phyloP scores from a whole-genome alignment of 1,140 invertebrate genomes.

The Amphibalanus amphitrite region DNA sequence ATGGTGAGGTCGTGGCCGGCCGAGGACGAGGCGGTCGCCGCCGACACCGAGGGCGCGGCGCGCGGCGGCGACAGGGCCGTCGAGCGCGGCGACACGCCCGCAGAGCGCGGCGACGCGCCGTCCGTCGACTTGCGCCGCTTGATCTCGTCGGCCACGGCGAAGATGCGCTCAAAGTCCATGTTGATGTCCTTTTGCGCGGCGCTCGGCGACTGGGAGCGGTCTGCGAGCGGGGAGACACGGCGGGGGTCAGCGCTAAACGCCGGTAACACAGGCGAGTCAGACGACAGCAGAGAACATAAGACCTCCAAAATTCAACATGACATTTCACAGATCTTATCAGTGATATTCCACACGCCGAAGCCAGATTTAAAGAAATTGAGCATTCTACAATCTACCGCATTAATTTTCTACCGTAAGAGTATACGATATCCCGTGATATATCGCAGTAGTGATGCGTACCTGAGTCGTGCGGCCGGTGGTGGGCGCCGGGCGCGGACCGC shows the following conservation, averaged over 20 bases:
- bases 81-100: too few relatives aligned
- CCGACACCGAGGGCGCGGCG: not conserved
- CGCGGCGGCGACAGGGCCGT: too few relatives aligned
- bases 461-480: slow-evolving; percentile 19
- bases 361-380: too few relatives aligned
- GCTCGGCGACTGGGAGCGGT: not conserved
- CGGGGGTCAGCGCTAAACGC: too few relatives aligned
- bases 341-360: too few relatives aligned
- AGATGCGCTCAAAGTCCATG: slow-evolving; percentile 3
- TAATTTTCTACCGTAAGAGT: too few relatives aligned
- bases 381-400: too few relatives aligned
- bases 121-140: not conserved
- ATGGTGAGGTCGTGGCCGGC: slow-evolving; percentile 24
- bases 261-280: too few relatives aligned
- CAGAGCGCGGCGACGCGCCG: not conserved
- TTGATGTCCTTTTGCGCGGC: slow-evolving; percentile 3
- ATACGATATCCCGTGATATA: too few relatives aligned
- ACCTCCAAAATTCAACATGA: slow-evolving; percentile 2
- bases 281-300: not conserved
- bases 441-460: too few relatives aligned
- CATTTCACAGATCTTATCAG: not conserved
- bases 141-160: slow-evolving; percentile 1
- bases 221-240: too few relatives aligned
- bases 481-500: slow-evolving; percentile 25
- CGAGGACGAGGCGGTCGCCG: not conserved